phyloP scores from a whole-genome alignment of 2,113 vertebrate species.

The Chaenogobius annularis region DNA sequence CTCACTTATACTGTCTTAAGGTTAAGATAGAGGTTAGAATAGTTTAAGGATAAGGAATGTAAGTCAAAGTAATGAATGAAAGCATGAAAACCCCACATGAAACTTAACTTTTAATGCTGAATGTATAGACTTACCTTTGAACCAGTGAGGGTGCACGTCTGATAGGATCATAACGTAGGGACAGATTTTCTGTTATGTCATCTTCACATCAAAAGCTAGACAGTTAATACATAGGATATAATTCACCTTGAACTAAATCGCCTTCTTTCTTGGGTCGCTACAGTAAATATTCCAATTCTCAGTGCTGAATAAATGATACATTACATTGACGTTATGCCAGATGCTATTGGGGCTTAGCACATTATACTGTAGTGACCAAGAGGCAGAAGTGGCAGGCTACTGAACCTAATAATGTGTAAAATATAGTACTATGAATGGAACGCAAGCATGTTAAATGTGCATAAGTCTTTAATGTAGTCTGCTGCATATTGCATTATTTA shows the following conservation, averaged over 20 bases:
- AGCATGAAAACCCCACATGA: neutral
- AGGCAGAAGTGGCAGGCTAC: neutral
- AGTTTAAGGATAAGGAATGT: neutral
- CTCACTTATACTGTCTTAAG: no score
- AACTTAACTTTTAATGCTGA: conserved; percentile 22
- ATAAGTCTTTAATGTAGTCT: neutral
- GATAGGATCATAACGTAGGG: conserved; percentile 4
- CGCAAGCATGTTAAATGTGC: neutral
- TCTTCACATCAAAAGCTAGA: neutral
- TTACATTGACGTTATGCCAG: neutral
- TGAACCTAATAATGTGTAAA: neutral
- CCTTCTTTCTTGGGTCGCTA: neutral
- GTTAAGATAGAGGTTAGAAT: no score
- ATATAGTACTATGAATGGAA: neutral
- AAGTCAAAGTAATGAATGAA: neutral
- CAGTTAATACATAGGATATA: neutral
- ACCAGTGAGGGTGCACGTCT: conserved; percentile 3
- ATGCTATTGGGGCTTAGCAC: neutral
- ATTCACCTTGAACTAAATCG: neutral
- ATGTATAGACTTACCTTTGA: conserved; percentile 3
- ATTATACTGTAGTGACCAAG: neutral
- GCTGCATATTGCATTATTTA: neutral
- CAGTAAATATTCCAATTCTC: neutral
- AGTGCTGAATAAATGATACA: neutral
- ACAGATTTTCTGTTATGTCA: neutral